Evolutionary conservation across 37 sponge, comb jelly and placozoan species (phyloP), one percentile per base, ranked within the genome.

Genomic region (Mnemiopsis leidyi): DNA sequence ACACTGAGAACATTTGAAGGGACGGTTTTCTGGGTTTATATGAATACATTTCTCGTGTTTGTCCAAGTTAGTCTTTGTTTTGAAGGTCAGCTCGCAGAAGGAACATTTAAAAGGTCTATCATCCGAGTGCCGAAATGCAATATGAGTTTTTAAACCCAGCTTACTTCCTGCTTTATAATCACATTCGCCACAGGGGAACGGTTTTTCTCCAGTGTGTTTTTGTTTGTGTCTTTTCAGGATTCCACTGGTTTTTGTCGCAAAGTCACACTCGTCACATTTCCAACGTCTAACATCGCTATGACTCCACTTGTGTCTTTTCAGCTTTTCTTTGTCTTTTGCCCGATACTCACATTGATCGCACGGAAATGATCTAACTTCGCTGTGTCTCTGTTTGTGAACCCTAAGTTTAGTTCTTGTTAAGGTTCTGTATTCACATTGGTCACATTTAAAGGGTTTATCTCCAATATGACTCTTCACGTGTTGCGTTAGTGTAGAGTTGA

Each of bases 191-290:
- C 73, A 69, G 7, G 73, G n/a, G 73, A n/a, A 69, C 24, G 73
- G 73, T 69, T 3, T 69, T 69, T 69, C 73, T n/a, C 73, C 73
- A 28, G 73, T 69, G 73, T 69, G 73, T 5, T 2, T 69, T 23
- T 20, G 23, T 69, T 69, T 69, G 73, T 69, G 73, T 23, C 23
- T 20, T 25, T 69, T 20, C 29, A 69, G 21, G 2, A 23, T 5
- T 69, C 73, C 73, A 23, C n/a, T 20, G n/a, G 73, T 69, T 28
- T 25, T 69, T 28, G 29, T n/a, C 7, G 73, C 73, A 3, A 23
- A 69, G 68, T 18, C 18, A 61, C 68, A 61, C 9, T 21, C 18
- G 18, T 61, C 68, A 61, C 68, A 61, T 21, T 21, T 18, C 68
- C 68, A 61, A 61, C 18, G 68, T 61, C 68, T 9, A 61, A 61